phyloP scores from a whole-genome alignment of 92 coral and sea anemone genomes.

The Zoanthus gigantus region DNA sequence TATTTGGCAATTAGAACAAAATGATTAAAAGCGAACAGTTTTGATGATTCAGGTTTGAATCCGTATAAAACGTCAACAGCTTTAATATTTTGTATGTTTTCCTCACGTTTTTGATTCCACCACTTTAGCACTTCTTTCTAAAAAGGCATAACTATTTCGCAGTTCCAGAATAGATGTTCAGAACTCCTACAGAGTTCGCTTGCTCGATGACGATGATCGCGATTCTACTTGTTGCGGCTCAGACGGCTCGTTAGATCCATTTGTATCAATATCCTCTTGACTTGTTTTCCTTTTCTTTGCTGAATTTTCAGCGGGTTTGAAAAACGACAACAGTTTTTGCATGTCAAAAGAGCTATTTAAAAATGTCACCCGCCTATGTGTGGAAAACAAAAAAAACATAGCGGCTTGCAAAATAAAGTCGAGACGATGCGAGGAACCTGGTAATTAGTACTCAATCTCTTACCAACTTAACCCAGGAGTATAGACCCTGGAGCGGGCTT shows the following conservation, averaged over 20 bases:
- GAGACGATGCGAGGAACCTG: conserved; percentile 29
- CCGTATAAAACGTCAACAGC: no score
- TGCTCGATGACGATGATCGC: conserved; percentile 3
- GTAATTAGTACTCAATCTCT: conserved; percentile 35
- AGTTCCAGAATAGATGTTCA: no score
- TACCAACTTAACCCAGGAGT: conserved; percentile 28
- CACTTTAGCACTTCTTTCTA: no score
- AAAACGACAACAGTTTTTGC: conserved; percentile 18
- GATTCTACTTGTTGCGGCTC: conserved; percentile 12
- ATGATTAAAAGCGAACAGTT: no score
- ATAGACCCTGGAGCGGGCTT: conserved; percentile 22
- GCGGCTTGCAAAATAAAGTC: conserved; percentile 12
- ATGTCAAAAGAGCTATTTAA: conserved; percentile 24
- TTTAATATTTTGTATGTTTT: no score
- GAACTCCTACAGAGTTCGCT: no score
- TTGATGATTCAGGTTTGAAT: no score
- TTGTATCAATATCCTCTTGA: conserved; percentile 23
- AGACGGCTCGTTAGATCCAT: conserved; percentile 15
- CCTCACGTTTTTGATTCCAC: no score
- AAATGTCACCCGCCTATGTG: conserved; percentile 8
- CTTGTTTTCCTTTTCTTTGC: conserved; percentile 33
- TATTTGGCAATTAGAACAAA: no score
- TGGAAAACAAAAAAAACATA: conserved; percentile 33
- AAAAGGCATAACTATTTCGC: no score
- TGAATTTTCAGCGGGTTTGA: conserved; percentile 29